These are phyloP conservation scores for Dusona sp. DNA, from an alignment of 2,888 invertebrate genomes.

Conservation along the genomic window DNA sequence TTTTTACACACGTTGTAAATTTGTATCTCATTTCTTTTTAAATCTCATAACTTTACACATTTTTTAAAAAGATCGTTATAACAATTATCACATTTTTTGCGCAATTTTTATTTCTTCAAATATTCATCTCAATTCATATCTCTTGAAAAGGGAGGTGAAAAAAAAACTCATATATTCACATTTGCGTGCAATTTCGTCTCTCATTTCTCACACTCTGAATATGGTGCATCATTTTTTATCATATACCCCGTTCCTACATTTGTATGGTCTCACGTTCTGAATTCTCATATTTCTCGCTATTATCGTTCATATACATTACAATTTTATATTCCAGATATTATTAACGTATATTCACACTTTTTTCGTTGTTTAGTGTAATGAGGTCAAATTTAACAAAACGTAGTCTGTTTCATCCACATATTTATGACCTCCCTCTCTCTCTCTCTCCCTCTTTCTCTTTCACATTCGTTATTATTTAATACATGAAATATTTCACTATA, in stretches of 20 bases:
- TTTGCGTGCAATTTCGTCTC: neutral
- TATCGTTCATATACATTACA: constrained; percentile 5
- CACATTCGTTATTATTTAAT: neutral
- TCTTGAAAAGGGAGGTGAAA: neutral
- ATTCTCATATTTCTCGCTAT: constrained; percentile 14
- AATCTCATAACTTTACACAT: neutral
- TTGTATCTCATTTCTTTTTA: neutral
- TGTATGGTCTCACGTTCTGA: neutral
- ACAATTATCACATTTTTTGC: neutral
- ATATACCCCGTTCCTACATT: neutral
- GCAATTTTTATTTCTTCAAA: neutral
- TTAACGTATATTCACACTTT: neutral
- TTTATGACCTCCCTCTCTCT: neutral
- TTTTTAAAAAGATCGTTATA: neutral
- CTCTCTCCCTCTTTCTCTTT: neutral
- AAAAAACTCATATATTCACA: neutral
- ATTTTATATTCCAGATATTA: neutral
- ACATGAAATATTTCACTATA: neutral
- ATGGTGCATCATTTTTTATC: neutral
- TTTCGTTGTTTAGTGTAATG: neutral
- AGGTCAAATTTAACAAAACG: neutral
- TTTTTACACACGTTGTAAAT: neutral
- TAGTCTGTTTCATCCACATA: neutral
- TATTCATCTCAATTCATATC: neutral
- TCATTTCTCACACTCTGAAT: neutral